Evolutionary conservation across 2,113 vertebrate species (phyloP), one percentile per base, ranked within the genome.

Genomic region (Colius striatus): DNA sequence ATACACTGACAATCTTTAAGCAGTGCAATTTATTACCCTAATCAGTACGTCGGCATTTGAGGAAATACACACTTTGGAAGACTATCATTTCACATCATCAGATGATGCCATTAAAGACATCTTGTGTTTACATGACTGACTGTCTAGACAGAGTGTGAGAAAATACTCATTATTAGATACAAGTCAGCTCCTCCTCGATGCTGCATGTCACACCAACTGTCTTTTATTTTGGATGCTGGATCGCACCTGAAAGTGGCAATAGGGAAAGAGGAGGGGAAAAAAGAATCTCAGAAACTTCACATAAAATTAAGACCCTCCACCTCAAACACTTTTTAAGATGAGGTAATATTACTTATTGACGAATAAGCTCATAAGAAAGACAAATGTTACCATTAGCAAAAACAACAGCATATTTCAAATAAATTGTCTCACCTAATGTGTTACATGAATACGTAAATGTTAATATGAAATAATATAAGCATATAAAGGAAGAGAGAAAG

Each of bases 121-220:
- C 63, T 72, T 96, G 91, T 85, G 84, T 93, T 95, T 92, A 71
- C 71, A 77, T 60, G 73, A 91, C 55, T 93, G 89, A 80, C 71
- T 80, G 72, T 83, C 81, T 87, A 95, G 87, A 85, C 55, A 87
- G 47, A 87, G 63, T 68, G 85, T 50, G 76, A 84, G 82, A 91
- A 95, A 93, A 93, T 58, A n/a, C 22, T 90, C 93, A 62, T 84
- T 84, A 80, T 65, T 85, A 86, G 62, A 50, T 92, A 74, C 4
- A 1, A 89, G 68, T 62, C 80, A 87, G 53, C 32, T 86, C 41
- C 65, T 88, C 65, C 68, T 93, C 5, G 2, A 34, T 41, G 50
- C 61, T 16, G 5, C 53, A 41, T 9, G n/a, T 87, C 79, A 62
- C 47, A 67, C 57, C 48, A 80, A 75, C 54, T 54, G 51, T 19